A percentile compares a stretch with the other conserved stretches of the same genome.
These are phyloP conservation scores for Orthonevra nobilis DNA, from an alignment of 2,888 invertebrate species.

Conservation along the genomic window DNA sequence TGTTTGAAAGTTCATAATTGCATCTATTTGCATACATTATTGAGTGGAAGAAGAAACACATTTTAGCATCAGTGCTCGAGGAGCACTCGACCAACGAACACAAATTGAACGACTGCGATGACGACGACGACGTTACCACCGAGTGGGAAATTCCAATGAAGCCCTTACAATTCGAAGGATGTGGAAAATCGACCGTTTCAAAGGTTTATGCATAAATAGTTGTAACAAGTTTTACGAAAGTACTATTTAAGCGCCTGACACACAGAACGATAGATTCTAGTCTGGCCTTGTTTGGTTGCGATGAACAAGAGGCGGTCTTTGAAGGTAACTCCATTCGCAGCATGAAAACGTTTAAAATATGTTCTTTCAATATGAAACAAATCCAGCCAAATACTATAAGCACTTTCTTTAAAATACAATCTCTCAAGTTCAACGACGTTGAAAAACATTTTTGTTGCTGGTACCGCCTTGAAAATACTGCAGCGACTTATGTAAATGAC, in stretches of 20 bases:
- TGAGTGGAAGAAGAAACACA: slow-evolving; percentile 62
- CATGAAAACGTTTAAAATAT: too few species aligned
- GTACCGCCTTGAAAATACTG: too few species aligned
- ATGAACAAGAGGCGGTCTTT: too few species aligned
- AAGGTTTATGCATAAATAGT: slow-evolving; percentile 66
- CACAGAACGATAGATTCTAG: too few species aligned
- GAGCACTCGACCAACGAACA: background rate
- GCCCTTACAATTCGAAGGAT: slow-evolving; percentile 6
- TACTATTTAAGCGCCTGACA: slow-evolving; percentile 49
- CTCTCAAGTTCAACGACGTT: too few species aligned
- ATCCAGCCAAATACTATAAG: too few species aligned
- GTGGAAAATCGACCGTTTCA: slow-evolving; percentile 37
- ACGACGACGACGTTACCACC: slow-evolving; percentile 30
- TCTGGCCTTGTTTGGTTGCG: too few species aligned
- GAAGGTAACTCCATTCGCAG: too few species aligned
- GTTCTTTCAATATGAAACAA: too few species aligned
- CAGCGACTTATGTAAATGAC: too few species aligned
- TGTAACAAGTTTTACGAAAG: slow-evolving; percentile 68
- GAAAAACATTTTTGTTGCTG: too few species aligned
- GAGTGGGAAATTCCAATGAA: slow-evolving; percentile 27
- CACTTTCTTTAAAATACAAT: too few species aligned
- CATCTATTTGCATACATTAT: slow-evolving; percentile 70
- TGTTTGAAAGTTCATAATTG: slow-evolving; percentile 70
- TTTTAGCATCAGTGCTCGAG: slow-evolving; percentile 4
- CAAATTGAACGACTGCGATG: slow-evolving; percentile 50